Evolutionary conservation across 2,113 vertebrate genomes (phyloP).

Genomic region (rat (Rattus norvegicus)): DNA sequence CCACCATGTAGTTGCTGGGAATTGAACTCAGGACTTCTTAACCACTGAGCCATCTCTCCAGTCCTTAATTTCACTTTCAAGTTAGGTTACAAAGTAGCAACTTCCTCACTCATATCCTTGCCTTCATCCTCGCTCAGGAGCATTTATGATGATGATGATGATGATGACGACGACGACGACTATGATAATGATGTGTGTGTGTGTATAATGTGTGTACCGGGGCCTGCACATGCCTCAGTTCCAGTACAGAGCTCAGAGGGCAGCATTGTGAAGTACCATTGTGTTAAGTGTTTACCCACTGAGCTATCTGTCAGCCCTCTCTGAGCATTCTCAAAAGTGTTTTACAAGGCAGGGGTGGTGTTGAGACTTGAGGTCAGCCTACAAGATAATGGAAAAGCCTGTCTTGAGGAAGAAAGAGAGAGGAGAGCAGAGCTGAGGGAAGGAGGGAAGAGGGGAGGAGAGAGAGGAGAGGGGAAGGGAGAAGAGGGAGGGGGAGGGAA

Average conservation of each 20-base stretch:
- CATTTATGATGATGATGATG: too few species aligned
- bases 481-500: accelerated
- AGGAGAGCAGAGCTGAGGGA: neutral
- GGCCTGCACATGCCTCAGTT: neutral
- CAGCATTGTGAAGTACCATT: neutral
- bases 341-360: neutral
- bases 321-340: neutral
- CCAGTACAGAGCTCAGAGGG: neutral
- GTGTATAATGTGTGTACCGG: neutral
- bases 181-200: neutral
- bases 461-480: neutral
- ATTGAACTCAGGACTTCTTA: too few species aligned
- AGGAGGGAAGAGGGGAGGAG: neutral
- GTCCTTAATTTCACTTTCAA: neutral
- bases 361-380: neutral
- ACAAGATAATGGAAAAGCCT: neutral
- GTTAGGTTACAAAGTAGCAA: neutral
- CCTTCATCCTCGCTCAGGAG: neutral
- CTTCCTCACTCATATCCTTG: neutral
- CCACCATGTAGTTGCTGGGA: too few species aligned
- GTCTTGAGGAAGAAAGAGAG: neutral
- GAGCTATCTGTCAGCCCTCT: neutral
- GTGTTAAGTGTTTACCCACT: neutral
- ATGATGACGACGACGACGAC: too few species aligned
- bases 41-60: too few species aligned